Evolutionary conservation across 2,113 vertebrate species (phyloP).

Genomic region (Coturnix japonica): DNA sequence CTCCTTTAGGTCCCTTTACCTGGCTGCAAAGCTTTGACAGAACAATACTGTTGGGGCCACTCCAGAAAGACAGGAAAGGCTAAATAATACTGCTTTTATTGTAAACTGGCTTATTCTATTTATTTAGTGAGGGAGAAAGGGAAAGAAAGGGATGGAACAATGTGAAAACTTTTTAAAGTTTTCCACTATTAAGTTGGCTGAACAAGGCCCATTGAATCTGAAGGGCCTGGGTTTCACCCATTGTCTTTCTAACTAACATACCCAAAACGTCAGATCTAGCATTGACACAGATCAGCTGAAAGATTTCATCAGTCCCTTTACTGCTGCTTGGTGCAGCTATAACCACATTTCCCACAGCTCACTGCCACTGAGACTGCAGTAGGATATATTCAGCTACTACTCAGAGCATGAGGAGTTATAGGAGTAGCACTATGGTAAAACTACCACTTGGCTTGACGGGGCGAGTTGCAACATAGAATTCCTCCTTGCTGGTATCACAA

Average conservation of each 20-base stretch:
- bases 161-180: not conserved
- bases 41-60: not conserved
- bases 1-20: not conserved
- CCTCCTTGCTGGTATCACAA: not conserved
- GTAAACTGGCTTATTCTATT: not conserved
- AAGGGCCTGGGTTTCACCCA: not conserved
- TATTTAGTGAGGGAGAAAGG: not conserved
- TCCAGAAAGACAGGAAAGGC: not conserved
- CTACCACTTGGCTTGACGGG: not conserved
- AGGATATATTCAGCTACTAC: not conserved
- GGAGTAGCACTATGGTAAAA: not conserved
- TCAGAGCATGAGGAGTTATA: not conserved
- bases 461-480: not conserved
- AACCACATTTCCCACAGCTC: not conserved
- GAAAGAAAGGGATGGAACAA: not conserved
- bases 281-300: not conserved
- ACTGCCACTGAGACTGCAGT: not conserved
- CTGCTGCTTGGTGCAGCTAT: not conserved
- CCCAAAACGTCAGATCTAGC: not conserved
- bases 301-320: not conserved
- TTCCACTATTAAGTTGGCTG: not conserved
- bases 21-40: not conserved
- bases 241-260: not conserved
- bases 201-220: not conserved
- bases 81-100: not conserved